phyloP scores from a whole-genome alignment of 2,888 invertebrate species.

The Tachina lurida region DNA sequence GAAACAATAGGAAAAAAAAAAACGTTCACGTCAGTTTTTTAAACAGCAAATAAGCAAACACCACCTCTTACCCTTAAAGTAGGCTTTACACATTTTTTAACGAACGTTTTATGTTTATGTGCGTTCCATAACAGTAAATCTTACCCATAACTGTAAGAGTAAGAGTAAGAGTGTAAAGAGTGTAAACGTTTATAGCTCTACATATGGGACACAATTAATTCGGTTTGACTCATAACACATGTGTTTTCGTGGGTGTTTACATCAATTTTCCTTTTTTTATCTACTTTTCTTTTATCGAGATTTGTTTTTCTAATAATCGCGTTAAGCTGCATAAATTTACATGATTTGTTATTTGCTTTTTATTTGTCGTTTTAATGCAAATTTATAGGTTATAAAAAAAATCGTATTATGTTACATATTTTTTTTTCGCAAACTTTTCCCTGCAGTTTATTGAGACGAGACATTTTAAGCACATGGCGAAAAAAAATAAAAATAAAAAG shows the following conservation, averaged over 20 bases:
- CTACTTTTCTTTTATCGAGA: constrained; percentile 37
- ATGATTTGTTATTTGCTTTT: constrained; percentile 65
- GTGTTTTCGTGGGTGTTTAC: constrained; percentile 53
- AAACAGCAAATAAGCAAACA: constrained; percentile 8
- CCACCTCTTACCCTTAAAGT: constrained; percentile 56
- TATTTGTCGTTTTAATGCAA: constrained; percentile 61
- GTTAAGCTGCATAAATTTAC: constrained; percentile 73
- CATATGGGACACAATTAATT: constrained; percentile 71
- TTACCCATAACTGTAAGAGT: constrained; percentile 48
- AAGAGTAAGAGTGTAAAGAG: constrained; percentile 32
- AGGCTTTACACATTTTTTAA: constrained; percentile 41
- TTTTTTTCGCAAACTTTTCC: constrained; percentile 20
- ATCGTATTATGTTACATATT: constrained; percentile 51
- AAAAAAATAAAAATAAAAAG: neutral
- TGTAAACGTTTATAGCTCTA: constrained; percentile 49
- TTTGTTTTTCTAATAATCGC: constrained; percentile 69
- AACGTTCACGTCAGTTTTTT: constrained; percentile 17
- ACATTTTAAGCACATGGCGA: constrained; percentile 34
- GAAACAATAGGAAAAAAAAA: constrained; percentile 39
- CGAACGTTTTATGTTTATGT: constrained; percentile 28
- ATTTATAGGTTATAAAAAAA: constrained; percentile 66
- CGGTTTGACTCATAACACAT: constrained; percentile 47
- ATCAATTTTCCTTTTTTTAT: constrained; percentile 45
- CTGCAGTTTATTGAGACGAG: constrained; percentile 30
- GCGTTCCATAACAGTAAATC: constrained; percentile 51